Percentiles rank a stretch among this genome's conserved stretches.
Evolutionary conservation across 1,140 invertebrate species (phyloP).

Genomic region (Halyomorpha halys): DNA sequence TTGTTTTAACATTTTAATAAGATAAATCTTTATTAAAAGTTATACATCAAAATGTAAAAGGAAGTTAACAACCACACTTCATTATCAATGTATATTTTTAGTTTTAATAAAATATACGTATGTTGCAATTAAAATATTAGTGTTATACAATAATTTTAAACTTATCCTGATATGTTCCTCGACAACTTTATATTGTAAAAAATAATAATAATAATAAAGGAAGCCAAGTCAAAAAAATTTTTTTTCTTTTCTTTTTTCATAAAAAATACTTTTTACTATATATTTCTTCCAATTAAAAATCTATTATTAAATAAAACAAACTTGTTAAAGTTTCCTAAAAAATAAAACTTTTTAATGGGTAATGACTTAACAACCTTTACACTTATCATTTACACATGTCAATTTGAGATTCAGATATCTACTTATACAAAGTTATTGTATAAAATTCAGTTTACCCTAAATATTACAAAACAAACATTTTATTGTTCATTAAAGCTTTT

Average conservation of each 20-base stretch:
- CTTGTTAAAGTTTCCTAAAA: not conserved
- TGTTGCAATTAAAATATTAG: slow-evolving; percentile 13
- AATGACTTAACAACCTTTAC: slow-evolving; percentile 6
- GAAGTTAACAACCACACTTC: slow-evolving; percentile 4
- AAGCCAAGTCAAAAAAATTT: not conserved
- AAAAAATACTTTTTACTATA: slow-evolving; percentile 2
- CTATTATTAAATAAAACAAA: not conserved
- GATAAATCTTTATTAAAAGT: slow-evolving; percentile 8
- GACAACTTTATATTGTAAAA: slow-evolving; percentile 1
- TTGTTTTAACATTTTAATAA: not conserved
- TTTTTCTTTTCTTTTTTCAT: slow-evolving; percentile 5
- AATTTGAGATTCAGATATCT: not conserved
- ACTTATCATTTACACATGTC: not conserved
- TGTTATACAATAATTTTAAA: slow-evolving; percentile 14
- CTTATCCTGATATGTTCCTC: slow-evolving; percentile 17
- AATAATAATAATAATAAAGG: not conserved
- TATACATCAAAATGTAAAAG: slow-evolving; percentile 14
- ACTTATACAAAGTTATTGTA: not conserved
- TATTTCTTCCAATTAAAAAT: not conserved
- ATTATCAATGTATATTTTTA: not conserved
- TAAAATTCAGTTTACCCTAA: slow-evolving; percentile 4
- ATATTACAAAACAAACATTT: not conserved
- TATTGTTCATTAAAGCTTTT: slow-evolving; percentile 12
- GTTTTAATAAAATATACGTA: slow-evolving; percentile 16
- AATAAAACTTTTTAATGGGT: not conserved